A percentile compares a stretch with the other conserved stretches of the same genome.
These are phyloP conservation scores for Trididemnum clinides DNA, from an alignment of 23 tunicate genomes.

Conservation along the genomic window DNA sequence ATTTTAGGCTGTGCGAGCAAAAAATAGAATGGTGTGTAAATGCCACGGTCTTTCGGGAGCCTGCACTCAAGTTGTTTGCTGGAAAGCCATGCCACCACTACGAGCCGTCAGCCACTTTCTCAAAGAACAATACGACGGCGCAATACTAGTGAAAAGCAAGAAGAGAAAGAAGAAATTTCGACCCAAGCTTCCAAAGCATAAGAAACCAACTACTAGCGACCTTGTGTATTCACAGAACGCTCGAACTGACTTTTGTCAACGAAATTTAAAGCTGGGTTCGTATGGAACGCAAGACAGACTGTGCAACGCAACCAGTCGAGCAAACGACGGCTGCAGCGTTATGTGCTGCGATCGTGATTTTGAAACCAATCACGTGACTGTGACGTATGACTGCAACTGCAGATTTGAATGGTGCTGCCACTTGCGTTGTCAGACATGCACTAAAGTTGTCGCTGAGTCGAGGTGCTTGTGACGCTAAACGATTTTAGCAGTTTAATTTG, in stretches of 20 bases:
- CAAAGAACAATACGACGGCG: slow-evolving; percentile 51
- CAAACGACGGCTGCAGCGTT: slow-evolving; percentile 56
- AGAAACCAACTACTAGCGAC: slow-evolving; percentile 35
- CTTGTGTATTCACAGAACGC: slow-evolving; percentile 49
- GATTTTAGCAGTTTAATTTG: too few relatives aligned
- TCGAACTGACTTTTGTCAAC: slow-evolving; percentile 50
- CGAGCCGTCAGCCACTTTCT: slow-evolving; percentile 51
- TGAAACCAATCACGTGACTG: neutral
- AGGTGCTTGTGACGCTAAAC: neutral
- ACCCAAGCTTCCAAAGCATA: slow-evolving; percentile 14
- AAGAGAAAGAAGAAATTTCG: slow-evolving; percentile 16
- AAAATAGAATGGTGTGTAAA: slow-evolving; percentile 49
- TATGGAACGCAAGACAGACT: slow-evolving; percentile 73
- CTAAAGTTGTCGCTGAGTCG: slow-evolving; percentile 15
- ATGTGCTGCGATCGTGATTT: slow-evolving; percentile 75
- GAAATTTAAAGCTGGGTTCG: slow-evolving; percentile 63
- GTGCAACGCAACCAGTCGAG: slow-evolving; percentile 65
- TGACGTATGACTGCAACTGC: slow-evolving; percentile 54
- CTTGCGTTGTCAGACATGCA: slow-evolving; percentile 56
- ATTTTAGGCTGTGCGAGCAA: slow-evolving; percentile 68
- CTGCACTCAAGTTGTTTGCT: slow-evolving; percentile 84
- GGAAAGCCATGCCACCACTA: slow-evolving; percentile 86
- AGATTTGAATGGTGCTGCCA: slow-evolving; percentile 79
- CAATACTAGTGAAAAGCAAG: slow-evolving; percentile 45
- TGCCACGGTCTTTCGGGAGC: slow-evolving; percentile 96